Evolutionary conservation across 2,888 invertebrate species (phyloP), one percentile per base, ranked within the genome.

Genomic region (Xylophagus ater): DNA sequence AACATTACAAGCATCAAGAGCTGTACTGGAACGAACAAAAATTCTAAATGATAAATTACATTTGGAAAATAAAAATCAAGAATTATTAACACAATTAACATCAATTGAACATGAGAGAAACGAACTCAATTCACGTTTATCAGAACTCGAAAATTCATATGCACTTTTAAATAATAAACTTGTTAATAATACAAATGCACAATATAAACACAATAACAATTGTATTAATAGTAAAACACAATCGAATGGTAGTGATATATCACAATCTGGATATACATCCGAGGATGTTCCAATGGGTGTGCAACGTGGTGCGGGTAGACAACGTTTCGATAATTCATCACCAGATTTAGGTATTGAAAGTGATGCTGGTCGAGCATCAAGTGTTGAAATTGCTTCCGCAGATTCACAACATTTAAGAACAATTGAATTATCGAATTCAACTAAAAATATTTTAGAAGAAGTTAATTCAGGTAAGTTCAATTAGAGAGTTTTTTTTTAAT

Each of bases 341-440:
- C 88, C 89, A 0, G 89, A 89, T 64, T 73, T 87, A 53, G 88
- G 88, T n/a, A 88, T 89, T 46, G 88, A 88, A 57, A 88, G 87
- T 53, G 88, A 88, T 57, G 73, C 72, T 25, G 70, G 50, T 72
- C 78, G 44, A 72, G 78, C 58, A 55, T 79, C 51, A 71, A 81
- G 66, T 44, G 56, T 56, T 2, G 62, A 62, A 26, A 37, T 57
- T 2, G 49, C 55, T 3, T 55, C 48, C 34, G 51, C 53, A 6
- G 35, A 25, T 18, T 19, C 19, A 17, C 33, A 34, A 25, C 20
- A 21, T 10, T 26, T 43, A n/a, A 40, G 34, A 28, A 17, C 34
- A 8, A 34, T 34, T 25, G 30, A 34, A 19, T 18, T 33, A 23
- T 28, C 24, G n/a, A 13, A 13, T 20, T 33, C 39, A 10, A 15